Evolutionary conservation across 2,113 vertebrate species (phyloP).

Genomic region (Oceanodroma tethys): DNA sequence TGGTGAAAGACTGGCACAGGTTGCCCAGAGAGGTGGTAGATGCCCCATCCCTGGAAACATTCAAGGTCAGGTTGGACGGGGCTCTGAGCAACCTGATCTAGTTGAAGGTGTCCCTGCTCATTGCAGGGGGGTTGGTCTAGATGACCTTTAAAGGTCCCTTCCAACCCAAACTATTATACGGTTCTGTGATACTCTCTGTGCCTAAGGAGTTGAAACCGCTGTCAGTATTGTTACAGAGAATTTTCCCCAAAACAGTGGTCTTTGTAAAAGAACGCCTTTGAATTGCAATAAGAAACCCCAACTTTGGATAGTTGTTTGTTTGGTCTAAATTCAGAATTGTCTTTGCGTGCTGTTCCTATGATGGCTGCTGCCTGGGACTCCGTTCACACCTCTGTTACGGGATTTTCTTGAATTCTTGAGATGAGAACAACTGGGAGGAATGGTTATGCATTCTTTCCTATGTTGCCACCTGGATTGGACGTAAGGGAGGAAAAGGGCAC

Average conservation of each 20-base stretch:
- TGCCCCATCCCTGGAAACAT: too few relatives aligned
- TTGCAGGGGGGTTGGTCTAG: too few relatives aligned
- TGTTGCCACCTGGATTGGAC: neutral
- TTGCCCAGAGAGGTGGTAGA: too few relatives aligned
- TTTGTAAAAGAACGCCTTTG: neutral
- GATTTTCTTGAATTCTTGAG: neutral
- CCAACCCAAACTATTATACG: too few relatives aligned
- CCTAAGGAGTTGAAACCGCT: neutral
- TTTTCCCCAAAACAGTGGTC: neutral
- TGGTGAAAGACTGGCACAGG: too few relatives aligned
- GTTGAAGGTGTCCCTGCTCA: too few relatives aligned
- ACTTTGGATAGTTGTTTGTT: neutral
- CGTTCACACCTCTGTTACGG: fast-evolving
- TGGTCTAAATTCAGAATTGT: neutral
- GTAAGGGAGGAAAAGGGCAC: neutral
- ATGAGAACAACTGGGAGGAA: neutral
- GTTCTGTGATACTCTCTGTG: too few relatives aligned
- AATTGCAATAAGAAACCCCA: neutral
- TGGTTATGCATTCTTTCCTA: neutral
- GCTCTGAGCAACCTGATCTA: too few relatives aligned
- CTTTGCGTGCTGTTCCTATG: neutral
- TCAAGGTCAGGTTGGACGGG: too few relatives aligned
- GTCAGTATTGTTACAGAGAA: neutral
- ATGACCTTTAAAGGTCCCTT: too few relatives aligned
- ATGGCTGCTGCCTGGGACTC: neutral